Evolutionary conservation across 2,113 vertebrate species (phyloP), one percentile per base, ranked within the genome.

Genomic region (Oenanthe melanoleuca): DNA sequence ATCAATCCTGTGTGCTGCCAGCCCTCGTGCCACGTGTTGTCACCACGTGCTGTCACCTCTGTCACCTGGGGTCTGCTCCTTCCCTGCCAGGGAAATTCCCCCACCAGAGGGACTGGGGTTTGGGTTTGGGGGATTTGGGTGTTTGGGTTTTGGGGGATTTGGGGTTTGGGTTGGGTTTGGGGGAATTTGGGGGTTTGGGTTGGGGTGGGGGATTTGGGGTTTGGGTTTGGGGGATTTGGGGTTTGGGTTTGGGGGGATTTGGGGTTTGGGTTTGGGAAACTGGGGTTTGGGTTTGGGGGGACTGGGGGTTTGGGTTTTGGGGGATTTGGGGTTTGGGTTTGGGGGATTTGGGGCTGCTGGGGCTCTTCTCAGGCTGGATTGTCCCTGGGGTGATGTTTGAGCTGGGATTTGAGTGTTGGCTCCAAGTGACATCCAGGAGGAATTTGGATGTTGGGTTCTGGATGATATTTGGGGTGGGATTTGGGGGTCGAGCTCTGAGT

Each of bases 21-120:
- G 47, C 59, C 11, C 55, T 12, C 4, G 9, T 8, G 23, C 42
- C 21, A 3, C 0, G 1, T 38, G 31, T 5, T 33, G 61, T 16
- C 52, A 29, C 45, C 25, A 0, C 1, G 11, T 14, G 49, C 53
- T 13, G 0, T 14, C 71, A 42, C 75, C 45, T 12, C 45, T 47
- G 44, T 19, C 44, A 21, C 44, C 44, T 21, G 45, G 45, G 19
- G 6, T 42, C 40, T 45, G 45, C 19, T 45, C 45, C 45, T 21
- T 5, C 45, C 40, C 16, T 7, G 5, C 19, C 1, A 1, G 40
- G 61, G 80, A 10, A 4, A 2, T 6, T 16, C 31, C n/a, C 45
- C 16, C 7, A 1, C 4, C 22, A 0, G 2, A 4, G 26, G 31
- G 8, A 3, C 2, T 20, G 2, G 4, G 21, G 42, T 44, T 19